These are phyloP conservation scores for Zaprionus ghesquierei DNA, from an alignment of 1,140 invertebrate genomes.

Conservation along the genomic window DNA sequence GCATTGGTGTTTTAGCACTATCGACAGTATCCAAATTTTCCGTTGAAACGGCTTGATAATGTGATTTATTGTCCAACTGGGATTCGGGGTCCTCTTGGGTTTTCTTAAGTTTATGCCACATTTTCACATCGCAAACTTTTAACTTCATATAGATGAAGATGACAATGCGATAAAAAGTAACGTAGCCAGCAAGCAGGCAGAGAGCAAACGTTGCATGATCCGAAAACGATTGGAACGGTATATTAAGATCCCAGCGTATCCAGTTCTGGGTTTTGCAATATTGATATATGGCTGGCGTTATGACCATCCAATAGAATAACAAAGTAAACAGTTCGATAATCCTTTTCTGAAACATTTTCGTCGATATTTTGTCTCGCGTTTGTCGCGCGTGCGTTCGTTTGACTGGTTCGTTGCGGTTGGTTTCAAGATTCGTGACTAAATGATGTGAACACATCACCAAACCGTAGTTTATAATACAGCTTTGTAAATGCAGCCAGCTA, in stretches of 20 bases:
- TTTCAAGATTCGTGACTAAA: slow-evolving; percentile 64
- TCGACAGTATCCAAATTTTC: slow-evolving; percentile 65
- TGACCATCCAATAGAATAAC: slow-evolving; percentile 64
- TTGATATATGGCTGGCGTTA: slow-evolving; percentile 57
- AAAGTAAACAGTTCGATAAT: slow-evolving; percentile 69
- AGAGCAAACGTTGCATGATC: slow-evolving; percentile 55
- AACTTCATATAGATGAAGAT: slow-evolving; percentile 71
- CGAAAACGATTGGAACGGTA: slow-evolving; percentile 47
- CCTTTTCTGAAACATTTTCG: slow-evolving; percentile 71
- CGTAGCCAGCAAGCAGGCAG: slow-evolving; percentile 54
- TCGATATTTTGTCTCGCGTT: background rate
- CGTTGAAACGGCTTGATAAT: slow-evolving; percentile 60
- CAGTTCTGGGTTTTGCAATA: slow-evolving; percentile 47
- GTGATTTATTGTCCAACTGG: slow-evolving; percentile 45
- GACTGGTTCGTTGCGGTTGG: slow-evolving; percentile 36
- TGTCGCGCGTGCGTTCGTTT: slow-evolving; percentile 4
- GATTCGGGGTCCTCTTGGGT: slow-evolving; percentile 59
- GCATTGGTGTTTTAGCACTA: slow-evolving; percentile 10
- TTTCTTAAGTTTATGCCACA: slow-evolving; percentile 65
- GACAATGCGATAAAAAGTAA: slow-evolving; percentile 56
- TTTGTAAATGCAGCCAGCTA: slow-evolving; percentile 30
- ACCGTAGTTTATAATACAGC: slow-evolving; percentile 53
- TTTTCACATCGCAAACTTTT: slow-evolving; percentile 61
- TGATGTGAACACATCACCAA: slow-evolving; percentile 56
- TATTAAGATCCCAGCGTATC: slow-evolving; percentile 54